phyloP scores from a whole-genome alignment of 2,888 invertebrate genomes.

The Morpho helenor region DNA sequence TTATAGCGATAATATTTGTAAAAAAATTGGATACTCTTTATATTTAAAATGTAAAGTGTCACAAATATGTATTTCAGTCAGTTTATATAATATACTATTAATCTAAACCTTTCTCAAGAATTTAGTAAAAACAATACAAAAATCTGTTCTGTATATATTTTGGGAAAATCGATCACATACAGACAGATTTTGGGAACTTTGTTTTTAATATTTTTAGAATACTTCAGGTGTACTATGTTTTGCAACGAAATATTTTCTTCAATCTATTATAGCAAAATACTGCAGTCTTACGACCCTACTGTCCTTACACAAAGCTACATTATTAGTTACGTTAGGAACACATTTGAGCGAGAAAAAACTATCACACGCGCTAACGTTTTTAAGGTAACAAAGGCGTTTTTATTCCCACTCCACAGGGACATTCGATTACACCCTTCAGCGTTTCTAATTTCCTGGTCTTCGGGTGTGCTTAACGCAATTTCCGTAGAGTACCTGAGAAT shows the following conservation, averaged over 20 bases:
- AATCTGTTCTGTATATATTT: no score
- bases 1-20: no score
- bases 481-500: slow-evolving; percentile 70
- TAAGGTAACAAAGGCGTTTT: slow-evolving; percentile 45
- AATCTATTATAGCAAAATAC: neutral
- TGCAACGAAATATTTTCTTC: neutral
- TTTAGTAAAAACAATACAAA: neutral
- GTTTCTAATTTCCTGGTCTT: slow-evolving; percentile 78
- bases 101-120: neutral
- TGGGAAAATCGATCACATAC: no score
- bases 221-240: neutral
- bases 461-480: slow-evolving; percentile 77
- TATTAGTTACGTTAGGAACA: slow-evolving; percentile 1
- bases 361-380: slow-evolving; percentile 9
- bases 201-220: neutral
- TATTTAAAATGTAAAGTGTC: slow-evolving; percentile 21
- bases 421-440: slow-evolving; percentile 75
- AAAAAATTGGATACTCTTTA: no score
- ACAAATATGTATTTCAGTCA: no score
- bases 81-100: no score
- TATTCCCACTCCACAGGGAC: slow-evolving; percentile 59
- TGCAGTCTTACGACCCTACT: no score
- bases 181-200: no score
- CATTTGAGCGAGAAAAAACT: slow-evolving; percentile 3
- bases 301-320: neutral